phyloP scores from a whole-genome alignment of 2,113 vertebrate species.

The Tamias sibiricus region DNA sequence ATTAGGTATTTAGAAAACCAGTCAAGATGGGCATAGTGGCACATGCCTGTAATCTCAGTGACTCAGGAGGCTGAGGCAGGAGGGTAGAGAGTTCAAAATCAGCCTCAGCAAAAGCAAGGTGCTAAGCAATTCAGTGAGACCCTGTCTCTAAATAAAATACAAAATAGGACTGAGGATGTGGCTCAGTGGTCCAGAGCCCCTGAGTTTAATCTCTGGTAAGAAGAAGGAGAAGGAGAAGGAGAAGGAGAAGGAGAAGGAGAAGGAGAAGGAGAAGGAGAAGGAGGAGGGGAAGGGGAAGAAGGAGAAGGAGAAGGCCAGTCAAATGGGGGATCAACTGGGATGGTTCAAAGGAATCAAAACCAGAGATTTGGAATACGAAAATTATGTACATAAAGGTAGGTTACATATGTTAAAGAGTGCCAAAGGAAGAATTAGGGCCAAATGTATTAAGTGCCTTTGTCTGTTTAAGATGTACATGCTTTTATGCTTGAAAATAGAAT shows the following conservation, averaged over 20 bases:
- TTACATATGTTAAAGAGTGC: not conserved
- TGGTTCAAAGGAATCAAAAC: not conserved
- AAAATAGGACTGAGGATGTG: no score
- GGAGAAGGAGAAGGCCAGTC: not conserved
- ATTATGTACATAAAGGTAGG: not conserved
- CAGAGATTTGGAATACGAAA: not conserved
- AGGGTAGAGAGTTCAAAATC: no score
- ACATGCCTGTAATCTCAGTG: no score
- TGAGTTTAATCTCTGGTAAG: no score
- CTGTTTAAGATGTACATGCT: not conserved
- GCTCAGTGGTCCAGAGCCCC: no score
- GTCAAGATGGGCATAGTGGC: not conserved
- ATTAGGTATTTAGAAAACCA: not conserved
- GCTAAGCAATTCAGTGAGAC: no score
- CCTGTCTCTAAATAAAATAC: no score
- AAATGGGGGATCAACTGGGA: not conserved
- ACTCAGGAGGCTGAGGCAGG: no score
- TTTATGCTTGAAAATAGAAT: not conserved
- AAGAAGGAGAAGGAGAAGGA: not conserved
- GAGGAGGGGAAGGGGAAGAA: no score
- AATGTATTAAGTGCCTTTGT: not conserved
- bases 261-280: no score
- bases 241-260: no score
- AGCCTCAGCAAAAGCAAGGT: no score
- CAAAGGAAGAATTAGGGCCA: not conserved